Evolutionary conservation across 2,113 vertebrate genomes (phyloP).

Genomic region (Eretmochelys imbricata): DNA sequence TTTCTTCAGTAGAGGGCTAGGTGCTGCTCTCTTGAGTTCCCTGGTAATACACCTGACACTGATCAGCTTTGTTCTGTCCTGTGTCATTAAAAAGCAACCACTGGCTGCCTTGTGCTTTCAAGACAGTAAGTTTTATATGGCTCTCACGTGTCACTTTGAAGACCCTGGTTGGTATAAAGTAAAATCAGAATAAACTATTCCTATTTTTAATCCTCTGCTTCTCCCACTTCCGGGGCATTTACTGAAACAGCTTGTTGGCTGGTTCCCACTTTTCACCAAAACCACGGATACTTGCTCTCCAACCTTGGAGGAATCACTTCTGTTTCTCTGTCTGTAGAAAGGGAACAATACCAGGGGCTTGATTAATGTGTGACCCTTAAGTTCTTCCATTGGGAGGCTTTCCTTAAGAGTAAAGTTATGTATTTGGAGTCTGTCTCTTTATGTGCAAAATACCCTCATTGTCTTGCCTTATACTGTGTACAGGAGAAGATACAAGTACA

Average conservation of each 20-base stretch:
- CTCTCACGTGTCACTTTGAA: neutral
- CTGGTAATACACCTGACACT: neutral
- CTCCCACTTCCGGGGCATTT: rapidly evolving
- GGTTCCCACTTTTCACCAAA: rapidly evolving
- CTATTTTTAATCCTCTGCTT: neutral
- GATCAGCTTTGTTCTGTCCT: neutral
- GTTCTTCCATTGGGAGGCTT: neutral
- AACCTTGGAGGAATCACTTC: neutral
- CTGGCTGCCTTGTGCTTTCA: neutral
- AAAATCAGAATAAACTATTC: rapidly evolving
- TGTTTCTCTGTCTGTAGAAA: neutral
- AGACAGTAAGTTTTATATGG: neutral
- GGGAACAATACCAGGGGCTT: neutral
- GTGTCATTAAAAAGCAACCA: neutral
- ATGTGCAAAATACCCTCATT: neutral
- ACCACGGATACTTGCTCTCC: rapidly evolving
- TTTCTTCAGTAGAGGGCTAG: neutral
- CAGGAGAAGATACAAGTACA: neutral
- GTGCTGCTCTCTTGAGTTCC: neutral
- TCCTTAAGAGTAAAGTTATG: neutral
- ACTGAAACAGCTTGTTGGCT: rapidly evolving
- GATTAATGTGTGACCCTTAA: neutral
- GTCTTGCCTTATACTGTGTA: neutral
- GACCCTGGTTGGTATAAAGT: neutral
- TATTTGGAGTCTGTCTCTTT: neutral